Evolutionary conservation across 2,888 invertebrate genomes (phyloP).

Genomic region (Synergus gifuensis): DNA sequence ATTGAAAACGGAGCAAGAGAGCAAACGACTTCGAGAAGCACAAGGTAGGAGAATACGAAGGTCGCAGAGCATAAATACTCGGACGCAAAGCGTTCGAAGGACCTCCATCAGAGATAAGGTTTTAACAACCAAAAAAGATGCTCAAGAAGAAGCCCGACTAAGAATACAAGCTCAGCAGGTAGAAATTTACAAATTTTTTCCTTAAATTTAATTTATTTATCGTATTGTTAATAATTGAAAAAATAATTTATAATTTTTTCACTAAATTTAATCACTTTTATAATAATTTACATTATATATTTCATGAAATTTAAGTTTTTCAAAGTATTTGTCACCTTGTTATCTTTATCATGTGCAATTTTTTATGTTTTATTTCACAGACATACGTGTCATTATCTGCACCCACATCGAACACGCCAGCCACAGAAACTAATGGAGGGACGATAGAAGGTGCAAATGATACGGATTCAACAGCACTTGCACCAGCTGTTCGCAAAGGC

Average conservation of each 20-base stretch:
- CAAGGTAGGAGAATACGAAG: slow-evolving; percentile 83
- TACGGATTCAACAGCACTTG: slow-evolving; percentile 65
- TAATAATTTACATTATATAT: too few species aligned
- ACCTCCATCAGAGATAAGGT: slow-evolving; percentile 96
- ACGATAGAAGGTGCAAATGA: slow-evolving; percentile 63
- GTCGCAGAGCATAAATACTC: slow-evolving; percentile 86
- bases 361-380: slow-evolving; percentile 53
- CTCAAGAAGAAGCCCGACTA: slow-evolving; percentile 92
- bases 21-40: slow-evolving; percentile 83
- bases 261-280: too few species aligned
- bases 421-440: slow-evolving; percentile 65
- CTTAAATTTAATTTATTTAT: too few species aligned
- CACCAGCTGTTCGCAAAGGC: slow-evolving; percentile 82
- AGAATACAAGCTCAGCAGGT: slow-evolving; percentile 83
- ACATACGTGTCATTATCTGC: slow-evolving; percentile 64
- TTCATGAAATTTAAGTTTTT: too few species aligned
- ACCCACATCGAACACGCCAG: slow-evolving; percentile 62
- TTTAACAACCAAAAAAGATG: slow-evolving; percentile 95
- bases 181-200: slow-evolving; percentile 29
- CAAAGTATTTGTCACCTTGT: not conserved
- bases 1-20: slow-evolving; percentile 93
- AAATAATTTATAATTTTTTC: too few species aligned
- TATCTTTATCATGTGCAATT: not conserved
- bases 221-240: too few species aligned
- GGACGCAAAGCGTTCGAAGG: slow-evolving; percentile 95